Conservation (phyloP, 2,888 invertebrate genomes). For the Agonopterix arenella region DNA sequence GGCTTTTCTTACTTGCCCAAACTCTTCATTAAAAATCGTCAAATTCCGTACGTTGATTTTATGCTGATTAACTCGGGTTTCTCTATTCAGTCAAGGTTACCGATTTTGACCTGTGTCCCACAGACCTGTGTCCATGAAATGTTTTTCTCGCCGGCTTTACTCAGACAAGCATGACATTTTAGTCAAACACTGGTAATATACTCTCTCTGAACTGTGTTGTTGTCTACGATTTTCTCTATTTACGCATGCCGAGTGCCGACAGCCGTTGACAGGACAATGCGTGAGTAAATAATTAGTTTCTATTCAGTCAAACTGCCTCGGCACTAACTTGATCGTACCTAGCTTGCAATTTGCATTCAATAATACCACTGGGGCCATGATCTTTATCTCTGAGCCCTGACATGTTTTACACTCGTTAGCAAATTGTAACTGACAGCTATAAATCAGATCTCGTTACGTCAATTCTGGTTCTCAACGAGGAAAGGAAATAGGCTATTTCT, state of each 20-base stretch:
- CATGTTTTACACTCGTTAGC: constrained; percentile 63
- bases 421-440: constrained; percentile 63
- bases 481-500: constrained; percentile 31
- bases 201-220: not conserved
- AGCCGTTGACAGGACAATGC: constrained; percentile 53
- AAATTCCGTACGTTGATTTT: too few species aligned
- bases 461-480: constrained; percentile 19
- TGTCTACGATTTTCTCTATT: constrained; percentile 23
- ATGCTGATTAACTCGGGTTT: too few species aligned
- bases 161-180: too few species aligned
- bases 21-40: too few species aligned
- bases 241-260: constrained; percentile 21
- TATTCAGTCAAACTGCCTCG: constrained; percentile 38
- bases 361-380: constrained; percentile 48
- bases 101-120: too few species aligned
- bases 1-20: too few species aligned
- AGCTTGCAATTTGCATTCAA: constrained; percentile 49
- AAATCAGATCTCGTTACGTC: constrained; percentile 46
- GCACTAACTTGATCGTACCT: constrained; percentile 24
- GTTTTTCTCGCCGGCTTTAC: too few species aligned
- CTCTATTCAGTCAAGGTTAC: too few species aligned
- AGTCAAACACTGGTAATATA: too few species aligned
- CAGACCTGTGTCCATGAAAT: too few species aligned
- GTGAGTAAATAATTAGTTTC: constrained; percentile 56
- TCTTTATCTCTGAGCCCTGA: constrained; percentile 53